A percentile compares a stretch with the other conserved stretches of the same genome.
Evolutionary conservation across 2,113 vertebrate genomes (phyloP).

Genomic region (Recurvirostra avosetta): DNA sequence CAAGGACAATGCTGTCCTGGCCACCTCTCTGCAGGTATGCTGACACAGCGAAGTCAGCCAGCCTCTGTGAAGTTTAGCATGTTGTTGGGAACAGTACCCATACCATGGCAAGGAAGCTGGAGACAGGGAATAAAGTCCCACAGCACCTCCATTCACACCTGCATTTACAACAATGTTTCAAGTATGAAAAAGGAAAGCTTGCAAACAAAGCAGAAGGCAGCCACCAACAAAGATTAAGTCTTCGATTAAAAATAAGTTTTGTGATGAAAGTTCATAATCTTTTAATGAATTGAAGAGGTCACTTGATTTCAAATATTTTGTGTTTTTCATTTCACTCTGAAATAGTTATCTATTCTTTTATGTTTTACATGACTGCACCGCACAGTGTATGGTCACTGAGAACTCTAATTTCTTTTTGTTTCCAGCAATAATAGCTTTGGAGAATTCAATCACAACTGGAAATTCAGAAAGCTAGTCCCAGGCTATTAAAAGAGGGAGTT

Average conservation of each 20-base stretch:
- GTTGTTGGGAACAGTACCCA: neutral
- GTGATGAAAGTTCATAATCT: neutral
- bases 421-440: conserved; percentile 46
- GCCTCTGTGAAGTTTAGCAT: neutral
- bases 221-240: neutral
- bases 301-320: neutral
- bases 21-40: neutral
- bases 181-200: neutral
- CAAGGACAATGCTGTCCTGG: neutral
- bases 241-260: neutral
- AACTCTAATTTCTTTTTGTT: conserved; percentile 42
- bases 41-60: neutral
- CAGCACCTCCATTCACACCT: neutral
- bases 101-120: neutral
- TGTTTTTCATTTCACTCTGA: conserved; percentile 8
- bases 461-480: conserved; percentile 42
- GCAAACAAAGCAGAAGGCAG: neutral
- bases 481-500: neutral
- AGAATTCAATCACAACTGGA: conserved; percentile 16
- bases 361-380: conserved; percentile 28
- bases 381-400: neutral
- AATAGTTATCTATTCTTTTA: conserved; percentile 6
- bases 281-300: neutral
- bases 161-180: neutral
- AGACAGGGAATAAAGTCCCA: neutral